Evolutionary conservation across 1,140 invertebrate species (phyloP).

Genomic region (Palaemon carinicauda): DNA sequence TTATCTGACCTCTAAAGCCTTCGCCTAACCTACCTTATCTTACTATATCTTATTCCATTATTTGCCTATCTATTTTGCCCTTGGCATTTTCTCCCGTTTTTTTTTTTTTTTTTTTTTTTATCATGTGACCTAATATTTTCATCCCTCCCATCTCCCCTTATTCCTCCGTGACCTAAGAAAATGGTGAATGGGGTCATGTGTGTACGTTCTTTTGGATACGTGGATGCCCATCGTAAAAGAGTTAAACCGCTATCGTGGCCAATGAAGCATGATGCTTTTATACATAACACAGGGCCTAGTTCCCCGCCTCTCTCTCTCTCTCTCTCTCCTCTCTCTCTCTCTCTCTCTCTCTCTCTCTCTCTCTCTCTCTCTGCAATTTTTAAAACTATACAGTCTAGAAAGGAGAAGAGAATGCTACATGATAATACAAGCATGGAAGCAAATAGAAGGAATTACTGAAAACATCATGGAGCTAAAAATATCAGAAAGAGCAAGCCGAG

Average conservation of each 20-base stretch:
- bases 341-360: not conserved
- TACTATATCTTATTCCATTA: not conserved
- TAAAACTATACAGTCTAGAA: no score
- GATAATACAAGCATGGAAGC: no score
- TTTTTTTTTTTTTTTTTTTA: not conserved
- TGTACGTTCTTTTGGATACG: not conserved
- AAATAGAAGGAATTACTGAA: no score
- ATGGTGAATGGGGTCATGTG: not conserved
- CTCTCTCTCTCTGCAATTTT: constrained; percentile 4
- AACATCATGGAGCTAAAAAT: no score
- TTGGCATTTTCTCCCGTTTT: not conserved
- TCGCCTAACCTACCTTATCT: not conserved
- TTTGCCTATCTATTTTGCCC: not conserved
- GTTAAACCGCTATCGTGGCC: not conserved
- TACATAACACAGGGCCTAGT: not conserved
- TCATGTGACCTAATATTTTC: not conserved
- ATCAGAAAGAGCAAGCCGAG: no score
- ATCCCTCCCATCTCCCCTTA: not conserved
- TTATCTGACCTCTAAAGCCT: not conserved
- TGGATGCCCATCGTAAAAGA: not conserved
- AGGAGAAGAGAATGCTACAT: no score
- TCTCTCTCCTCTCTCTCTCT: not conserved
- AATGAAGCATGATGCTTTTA: no score
- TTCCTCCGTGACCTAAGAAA: not conserved
- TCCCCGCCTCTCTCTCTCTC: not conserved